A percentile compares a stretch with the other conserved stretches of the same genome.
Evolutionary conservation across 1,140 invertebrate genomes (phyloP).

Genomic region (Medauroidea extradentata): DNA sequence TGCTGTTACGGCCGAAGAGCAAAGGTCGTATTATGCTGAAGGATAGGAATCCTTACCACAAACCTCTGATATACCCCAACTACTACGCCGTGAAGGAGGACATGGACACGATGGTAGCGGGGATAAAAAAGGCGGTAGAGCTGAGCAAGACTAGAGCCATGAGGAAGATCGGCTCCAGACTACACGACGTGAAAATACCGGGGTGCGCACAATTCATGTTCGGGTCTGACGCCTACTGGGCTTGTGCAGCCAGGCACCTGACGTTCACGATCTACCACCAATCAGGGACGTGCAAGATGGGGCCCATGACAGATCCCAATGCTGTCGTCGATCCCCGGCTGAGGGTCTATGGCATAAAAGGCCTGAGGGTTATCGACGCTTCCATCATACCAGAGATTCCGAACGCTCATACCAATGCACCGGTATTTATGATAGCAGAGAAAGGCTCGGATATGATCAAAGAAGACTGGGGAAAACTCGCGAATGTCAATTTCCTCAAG

Average conservation of each 20-base stretch:
- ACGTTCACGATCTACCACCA: conserved; percentile 74
- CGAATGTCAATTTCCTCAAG: neutral
- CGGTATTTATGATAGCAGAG: conserved; percentile 64
- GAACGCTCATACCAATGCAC: conserved; percentile 60
- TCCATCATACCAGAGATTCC: conserved; percentile 60
- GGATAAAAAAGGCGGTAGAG: conserved; percentile 54
- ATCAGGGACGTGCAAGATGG: conserved; percentile 83
- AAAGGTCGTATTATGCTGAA: conserved; percentile 63
- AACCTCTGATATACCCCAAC: conserved; percentile 79
- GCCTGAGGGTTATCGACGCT: conserved; percentile 67
- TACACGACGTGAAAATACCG: conserved; percentile 57
- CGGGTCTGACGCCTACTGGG: conserved; percentile 66
- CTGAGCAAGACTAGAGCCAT: conserved; percentile 55
- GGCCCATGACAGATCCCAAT: conserved; percentile 55
- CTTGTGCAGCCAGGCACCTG: conserved; percentile 61
- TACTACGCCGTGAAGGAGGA: conserved; percentile 66
- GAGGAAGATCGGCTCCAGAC: conserved; percentile 50
- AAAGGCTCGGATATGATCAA: conserved; percentile 63
- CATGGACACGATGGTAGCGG: conserved; percentile 56
- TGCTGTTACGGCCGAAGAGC: conserved; percentile 69
- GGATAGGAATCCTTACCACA: conserved; percentile 62
- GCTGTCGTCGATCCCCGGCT: conserved; percentile 69
- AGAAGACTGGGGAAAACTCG: conserved; percentile 42
- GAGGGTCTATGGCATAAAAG: conserved; percentile 60
- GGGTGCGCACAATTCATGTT: conserved; percentile 59